A percentile compares a stretch with the other conserved stretches of the same genome.
phyloP scores from a whole-genome alignment of 2,113 vertebrate genomes.

The Nestor notabilis region DNA sequence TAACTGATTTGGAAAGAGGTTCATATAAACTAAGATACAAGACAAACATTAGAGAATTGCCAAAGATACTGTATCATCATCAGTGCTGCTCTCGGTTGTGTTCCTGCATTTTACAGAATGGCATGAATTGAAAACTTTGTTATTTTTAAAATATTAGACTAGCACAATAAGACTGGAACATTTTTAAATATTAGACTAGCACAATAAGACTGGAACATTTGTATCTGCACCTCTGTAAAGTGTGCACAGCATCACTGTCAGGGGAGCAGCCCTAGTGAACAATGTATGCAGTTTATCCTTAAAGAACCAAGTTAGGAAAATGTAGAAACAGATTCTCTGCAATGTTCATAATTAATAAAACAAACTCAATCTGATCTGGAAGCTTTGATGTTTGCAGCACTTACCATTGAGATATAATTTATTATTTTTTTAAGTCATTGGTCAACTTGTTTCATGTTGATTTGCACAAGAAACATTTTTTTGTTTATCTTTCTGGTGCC shows the following conservation, averaged over 20 bases:
- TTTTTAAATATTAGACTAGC: not conserved
- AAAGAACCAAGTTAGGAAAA: not conserved
- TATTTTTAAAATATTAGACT: not conserved
- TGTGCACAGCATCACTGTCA: not conserved
- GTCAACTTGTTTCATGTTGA: not conserved
- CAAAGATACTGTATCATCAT: not conserved
- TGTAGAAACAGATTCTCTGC: not conserved
- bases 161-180: not conserved
- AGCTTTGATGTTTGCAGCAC: not conserved
- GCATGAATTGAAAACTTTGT: not conserved
- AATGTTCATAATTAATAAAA: not conserved
- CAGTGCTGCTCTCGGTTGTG: not conserved
- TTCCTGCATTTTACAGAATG: not conserved
- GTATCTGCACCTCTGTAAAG: not conserved
- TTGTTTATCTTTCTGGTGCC: not conserved
- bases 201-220: not conserved
- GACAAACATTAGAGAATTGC: not conserved
- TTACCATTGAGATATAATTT: not conserved
- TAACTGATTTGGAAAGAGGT: not conserved
- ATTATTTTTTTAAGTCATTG: not conserved
- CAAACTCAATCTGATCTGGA: not conserved
- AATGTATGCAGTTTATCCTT: not conserved
- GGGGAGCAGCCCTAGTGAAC: not conserved
- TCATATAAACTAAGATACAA: not conserved
- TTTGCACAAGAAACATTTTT: conserved; percentile 29